These are phyloP conservation scores for Strigops habroptila DNA, from an alignment of 2,113 vertebrate species.

Conservation along the genomic window DNA sequence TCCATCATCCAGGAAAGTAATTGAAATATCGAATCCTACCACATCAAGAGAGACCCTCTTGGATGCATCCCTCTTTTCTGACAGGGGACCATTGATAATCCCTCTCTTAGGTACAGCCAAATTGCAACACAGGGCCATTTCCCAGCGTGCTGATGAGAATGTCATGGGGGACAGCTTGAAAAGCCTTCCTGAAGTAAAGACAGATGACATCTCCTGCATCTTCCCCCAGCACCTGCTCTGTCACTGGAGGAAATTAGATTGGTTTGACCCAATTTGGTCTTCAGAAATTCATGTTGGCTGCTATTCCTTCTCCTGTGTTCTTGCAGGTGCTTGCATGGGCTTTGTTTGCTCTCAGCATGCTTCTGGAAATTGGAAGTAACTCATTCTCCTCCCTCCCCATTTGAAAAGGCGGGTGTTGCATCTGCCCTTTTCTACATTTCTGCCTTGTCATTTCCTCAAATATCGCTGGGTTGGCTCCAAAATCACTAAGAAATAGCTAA, in stretches of 20 bases:
- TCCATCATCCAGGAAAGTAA: conserved; percentile 5
- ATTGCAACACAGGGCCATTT: not conserved
- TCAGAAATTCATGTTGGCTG: not conserved
- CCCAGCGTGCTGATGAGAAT: not conserved
- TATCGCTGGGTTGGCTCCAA: fast-evolving
- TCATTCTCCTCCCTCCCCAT: not conserved
- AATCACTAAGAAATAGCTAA: not conserved
- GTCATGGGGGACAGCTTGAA: not conserved
- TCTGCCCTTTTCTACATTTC: not conserved
- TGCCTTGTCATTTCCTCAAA: not conserved
- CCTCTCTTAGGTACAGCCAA: not conserved
- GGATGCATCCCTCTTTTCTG: not conserved
- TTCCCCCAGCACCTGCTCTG: not conserved
- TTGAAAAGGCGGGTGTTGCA: not conserved
- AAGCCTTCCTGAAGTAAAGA: not conserved
- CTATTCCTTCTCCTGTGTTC: not conserved
- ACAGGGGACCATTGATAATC: not conserved
- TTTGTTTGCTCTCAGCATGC: not conserved
- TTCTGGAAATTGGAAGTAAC: not conserved
- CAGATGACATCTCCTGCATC: not conserved
- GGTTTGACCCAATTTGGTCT: conserved; percentile 32
- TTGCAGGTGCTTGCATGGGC: not conserved
- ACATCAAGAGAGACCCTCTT: not conserved
- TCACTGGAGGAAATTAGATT: conserved; percentile 7
- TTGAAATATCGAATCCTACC: not conserved